Conservation (phyloP, 2,888 invertebrate species). For the Ephialtes manifestator region DNA sequence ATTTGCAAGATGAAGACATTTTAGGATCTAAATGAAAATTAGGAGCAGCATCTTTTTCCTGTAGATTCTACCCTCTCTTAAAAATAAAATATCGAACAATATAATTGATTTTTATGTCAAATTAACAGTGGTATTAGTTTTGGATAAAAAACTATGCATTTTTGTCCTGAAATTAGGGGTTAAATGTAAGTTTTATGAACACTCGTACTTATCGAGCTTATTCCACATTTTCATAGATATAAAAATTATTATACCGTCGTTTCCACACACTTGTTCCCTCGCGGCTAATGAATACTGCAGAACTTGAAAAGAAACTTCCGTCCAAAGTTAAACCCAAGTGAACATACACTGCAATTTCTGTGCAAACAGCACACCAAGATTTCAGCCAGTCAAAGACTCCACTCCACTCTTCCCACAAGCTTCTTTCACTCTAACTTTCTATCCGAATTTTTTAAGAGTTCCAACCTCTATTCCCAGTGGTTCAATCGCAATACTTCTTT, state of each 20-base stretch:
- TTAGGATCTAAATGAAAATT: too few relatives aligned
- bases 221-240: not conserved
- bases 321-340: not conserved
- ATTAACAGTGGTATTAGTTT: not conserved
- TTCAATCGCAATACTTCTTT: conserved; percentile 33
- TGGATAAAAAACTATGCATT: not conserved
- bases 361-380: conserved; percentile 6
- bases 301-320: not conserved
- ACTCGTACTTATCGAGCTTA: not conserved
- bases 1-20: too few relatives aligned
- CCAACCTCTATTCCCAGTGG: conserved; percentile 9
- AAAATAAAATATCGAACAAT: not conserved
- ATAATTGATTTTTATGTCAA: not conserved
- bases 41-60: too few relatives aligned
- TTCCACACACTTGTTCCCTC: not conserved
- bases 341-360: conserved; percentile 9
- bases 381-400: conserved; percentile 1
- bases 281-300: conserved; percentile 3
- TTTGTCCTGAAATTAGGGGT: not conserved
- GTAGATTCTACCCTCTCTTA: not conserved
- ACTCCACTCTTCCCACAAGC: not conserved
- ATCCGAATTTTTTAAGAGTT: conserved; percentile 35
- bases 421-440: conserved; percentile 27
- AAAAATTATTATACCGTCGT: not conserved
- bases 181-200: not conserved